Conservation (phyloP, 2,888 invertebrate species). For the Mactromeris polynyma region DNA sequence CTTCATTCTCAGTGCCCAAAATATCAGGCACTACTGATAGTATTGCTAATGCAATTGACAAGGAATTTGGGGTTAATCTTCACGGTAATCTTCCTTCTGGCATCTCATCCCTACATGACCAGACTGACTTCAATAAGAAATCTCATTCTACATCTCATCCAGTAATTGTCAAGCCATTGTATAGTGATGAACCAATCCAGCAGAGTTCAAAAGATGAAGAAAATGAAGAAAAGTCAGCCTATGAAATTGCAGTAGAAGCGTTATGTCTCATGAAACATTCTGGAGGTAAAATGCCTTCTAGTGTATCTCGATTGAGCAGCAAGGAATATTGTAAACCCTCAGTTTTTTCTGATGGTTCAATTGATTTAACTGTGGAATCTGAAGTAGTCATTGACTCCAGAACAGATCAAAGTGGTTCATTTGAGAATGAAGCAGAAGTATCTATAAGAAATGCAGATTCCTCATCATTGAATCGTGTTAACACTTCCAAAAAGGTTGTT, state of each 20-base stretch:
- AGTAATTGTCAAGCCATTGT: slow-evolving; percentile 7
- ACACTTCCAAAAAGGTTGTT: neutral
- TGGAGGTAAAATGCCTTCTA: neutral
- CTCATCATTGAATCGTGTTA: neutral
- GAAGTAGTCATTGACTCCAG: neutral
- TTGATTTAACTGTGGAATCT: neutral
- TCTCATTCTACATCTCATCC: neutral
- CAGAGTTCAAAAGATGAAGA: neutral
- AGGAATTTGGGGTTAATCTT: neutral
- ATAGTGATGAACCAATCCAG: neutral
- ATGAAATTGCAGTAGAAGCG: slow-evolving; percentile 43
- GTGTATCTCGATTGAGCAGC: neutral
- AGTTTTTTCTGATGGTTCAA: neutral
- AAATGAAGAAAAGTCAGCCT: slow-evolving; percentile 18
- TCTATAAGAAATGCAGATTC: neutral
- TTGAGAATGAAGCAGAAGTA: neutral
- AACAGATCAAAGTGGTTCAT: neutral
- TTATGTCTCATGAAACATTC: slow-evolving; percentile 38
- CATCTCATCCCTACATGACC: neutral
- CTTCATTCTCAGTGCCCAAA: neutral
- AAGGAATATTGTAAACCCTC: neutral
- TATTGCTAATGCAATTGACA: slow-evolving; percentile 3
- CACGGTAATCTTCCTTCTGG: neutral
- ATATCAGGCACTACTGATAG: slow-evolving; percentile 2
- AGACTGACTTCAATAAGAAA: neutral